phyloP scores from a whole-genome alignment of 2,113 vertebrate species.

The Athene noctua region DNA sequence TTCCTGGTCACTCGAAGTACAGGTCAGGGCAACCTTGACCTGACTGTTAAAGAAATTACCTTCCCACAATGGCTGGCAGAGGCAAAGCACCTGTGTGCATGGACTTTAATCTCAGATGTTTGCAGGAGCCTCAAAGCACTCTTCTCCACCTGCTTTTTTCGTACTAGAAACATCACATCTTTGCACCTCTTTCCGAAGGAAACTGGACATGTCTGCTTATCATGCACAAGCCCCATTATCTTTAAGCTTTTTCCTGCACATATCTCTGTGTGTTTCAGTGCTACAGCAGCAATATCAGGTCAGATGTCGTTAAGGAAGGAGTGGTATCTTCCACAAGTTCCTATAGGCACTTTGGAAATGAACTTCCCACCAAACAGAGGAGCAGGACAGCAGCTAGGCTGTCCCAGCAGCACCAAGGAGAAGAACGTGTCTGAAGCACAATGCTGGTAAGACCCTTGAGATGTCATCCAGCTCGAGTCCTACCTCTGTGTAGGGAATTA shows the following conservation, averaged over 20 bases:
- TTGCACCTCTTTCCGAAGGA: background rate
- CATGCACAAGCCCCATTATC: background rate
- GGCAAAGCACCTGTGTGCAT: background rate
- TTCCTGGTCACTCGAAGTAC: background rate
- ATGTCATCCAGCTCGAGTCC: background rate
- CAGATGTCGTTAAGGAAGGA: too few relatives aligned
- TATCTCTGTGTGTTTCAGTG: accelerated
- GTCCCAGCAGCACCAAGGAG: background rate
- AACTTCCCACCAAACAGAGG: background rate
- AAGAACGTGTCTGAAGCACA: background rate
- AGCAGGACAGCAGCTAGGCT: background rate
- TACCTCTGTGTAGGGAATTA: background rate
- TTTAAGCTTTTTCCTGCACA: background rate
- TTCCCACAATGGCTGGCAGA: background rate
- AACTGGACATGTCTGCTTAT: accelerated
- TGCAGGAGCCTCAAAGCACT: background rate
- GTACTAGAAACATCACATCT: background rate
- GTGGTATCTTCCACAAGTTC: background rate
- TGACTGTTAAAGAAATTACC: background rate
- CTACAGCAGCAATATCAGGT: background rate
- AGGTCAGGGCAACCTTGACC: background rate
- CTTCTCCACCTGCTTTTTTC: background rate
- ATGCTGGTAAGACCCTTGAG: background rate
- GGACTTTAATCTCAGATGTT: background rate
- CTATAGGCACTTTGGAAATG: background rate